Evolutionary conservation across 2,797 vertebrate genomes (phyloP), one percentile per base, ranked within the genome.

Genomic region (Rallus crepitans): DNA sequence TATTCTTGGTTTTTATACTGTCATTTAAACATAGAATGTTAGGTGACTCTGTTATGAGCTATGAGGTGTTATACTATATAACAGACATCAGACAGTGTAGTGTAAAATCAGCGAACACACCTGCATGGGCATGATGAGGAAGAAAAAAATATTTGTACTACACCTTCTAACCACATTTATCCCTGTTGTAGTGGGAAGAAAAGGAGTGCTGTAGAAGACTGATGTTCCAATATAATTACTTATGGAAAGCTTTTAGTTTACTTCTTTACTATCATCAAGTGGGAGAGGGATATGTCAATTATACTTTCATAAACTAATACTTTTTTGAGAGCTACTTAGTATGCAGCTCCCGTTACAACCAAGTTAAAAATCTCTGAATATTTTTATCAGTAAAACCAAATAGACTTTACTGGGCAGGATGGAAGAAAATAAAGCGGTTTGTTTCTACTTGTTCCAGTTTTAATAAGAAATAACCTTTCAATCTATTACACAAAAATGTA

Each of bases 371-470:
- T 23, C 2, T 75, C 31, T 66, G 59, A 83, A 37, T 79, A 39
- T 53, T 73, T 90, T 90, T 71, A 15, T 79, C 42, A 69, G 59
- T 65, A 91, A 64, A 59, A 64, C 10, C 4, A 61, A 73, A 30
- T 60, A 55, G 31, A 52, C 14, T 72, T 90, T 80, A 50, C 70
- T 77, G 27, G 28, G 11, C 37, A 73, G 40, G 42, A 60, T 5
- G 33, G 68, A 64, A 33, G 45, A 68, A 94, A 91, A 87, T 82
- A 60, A 82, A 78, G n/a, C 45, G 57, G 9, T 52, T 90, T 92
- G 15, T 87, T 95, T 52, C 71, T 52, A 60, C 42, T 55, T 15
- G 33, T 89, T 94, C 30, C 75, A 64, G 79, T 93, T 89, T 87
- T 63, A 82, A 14, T 76, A 55, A 76, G 75, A 87, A 80, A 64